Evolutionary conservation across 1,140 invertebrate species (phyloP).

Genomic region (Plutomurus gul): DNA sequence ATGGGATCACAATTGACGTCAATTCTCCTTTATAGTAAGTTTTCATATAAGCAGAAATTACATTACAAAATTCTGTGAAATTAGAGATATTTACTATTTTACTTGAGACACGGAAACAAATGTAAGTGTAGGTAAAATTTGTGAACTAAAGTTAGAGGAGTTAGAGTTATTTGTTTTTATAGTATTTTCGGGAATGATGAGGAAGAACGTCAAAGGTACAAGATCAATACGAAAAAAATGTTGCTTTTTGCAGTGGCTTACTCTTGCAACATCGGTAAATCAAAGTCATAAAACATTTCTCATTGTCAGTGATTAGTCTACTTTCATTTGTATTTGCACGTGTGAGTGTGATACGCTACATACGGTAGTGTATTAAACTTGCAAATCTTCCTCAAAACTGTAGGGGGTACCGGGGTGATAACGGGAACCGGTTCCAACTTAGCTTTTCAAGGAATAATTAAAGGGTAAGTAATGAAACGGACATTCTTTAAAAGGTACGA

Average conservation of each 20-base stretch:
- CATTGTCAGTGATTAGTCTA: neutral
- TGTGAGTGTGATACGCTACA: too few relatives aligned
- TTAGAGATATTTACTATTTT: too few relatives aligned
- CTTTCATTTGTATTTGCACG: neutral
- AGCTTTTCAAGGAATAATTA: constrained; percentile 22
- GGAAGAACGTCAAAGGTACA: neutral
- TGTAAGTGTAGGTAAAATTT: neutral
- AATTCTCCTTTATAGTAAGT: too few relatives aligned
- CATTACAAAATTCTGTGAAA: too few relatives aligned
- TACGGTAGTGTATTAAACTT: too few relatives aligned
- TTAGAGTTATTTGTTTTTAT: neutral
- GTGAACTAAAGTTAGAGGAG: neutral
- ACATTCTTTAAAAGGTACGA: neutral
- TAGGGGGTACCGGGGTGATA: constrained; percentile 77
- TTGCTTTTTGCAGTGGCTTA: constrained; percentile 76
- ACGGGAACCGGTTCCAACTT: constrained; percentile 88
- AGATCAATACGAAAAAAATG: constrained; percentile 6
- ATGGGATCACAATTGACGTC: neutral
- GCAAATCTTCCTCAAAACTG: too few relatives aligned
- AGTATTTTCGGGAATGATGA: neutral
- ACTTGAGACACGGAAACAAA: too few relatives aligned
- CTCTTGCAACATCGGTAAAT: constrained; percentile 68
- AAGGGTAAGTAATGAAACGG: neutral
- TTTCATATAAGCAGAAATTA: too few relatives aligned
- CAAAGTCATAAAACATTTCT: neutral